Evolutionary conservation across 2,113 vertebrate species (phyloP).

Genomic region (Cyanoramphus novaezelandiae): DNA sequence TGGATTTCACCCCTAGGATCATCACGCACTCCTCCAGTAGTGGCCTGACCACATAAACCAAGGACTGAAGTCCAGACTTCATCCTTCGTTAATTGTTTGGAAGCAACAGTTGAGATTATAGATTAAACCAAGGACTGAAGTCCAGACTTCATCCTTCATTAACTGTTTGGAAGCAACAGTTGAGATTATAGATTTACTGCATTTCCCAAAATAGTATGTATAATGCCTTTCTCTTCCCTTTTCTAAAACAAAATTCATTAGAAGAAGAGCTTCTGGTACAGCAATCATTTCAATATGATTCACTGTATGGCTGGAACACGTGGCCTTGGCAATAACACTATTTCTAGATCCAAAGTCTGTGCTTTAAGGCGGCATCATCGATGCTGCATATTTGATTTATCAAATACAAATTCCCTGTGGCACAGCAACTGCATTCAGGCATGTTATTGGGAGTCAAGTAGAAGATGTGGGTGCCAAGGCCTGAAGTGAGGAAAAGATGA

Average conservation of each 20-base stretch:
- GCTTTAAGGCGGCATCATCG: not conserved
- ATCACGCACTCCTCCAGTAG: not conserved
- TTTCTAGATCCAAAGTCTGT: slow-evolving; percentile 2
- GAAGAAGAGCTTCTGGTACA: slow-evolving; percentile 47
- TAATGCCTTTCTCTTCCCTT: not conserved
- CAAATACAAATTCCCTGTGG: slow-evolving; percentile 33
- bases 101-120: not conserved
- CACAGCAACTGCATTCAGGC: not conserved
- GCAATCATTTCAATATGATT: slow-evolving; percentile 20
- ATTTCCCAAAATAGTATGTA: not conserved
- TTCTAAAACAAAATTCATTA: not conserved
- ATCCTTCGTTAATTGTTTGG: not conserved
- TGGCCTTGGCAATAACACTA: not conserved
- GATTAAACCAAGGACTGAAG: not conserved
- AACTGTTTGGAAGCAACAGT: not conserved
- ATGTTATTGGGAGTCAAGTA: not conserved
- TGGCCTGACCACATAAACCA: not conserved
- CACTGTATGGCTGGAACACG: slow-evolving; percentile 32
- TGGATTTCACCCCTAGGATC: not conserved
- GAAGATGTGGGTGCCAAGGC: not conserved
- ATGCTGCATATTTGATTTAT: slow-evolving; percentile 1
- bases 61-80: not conserved
- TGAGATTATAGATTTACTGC: not conserved
- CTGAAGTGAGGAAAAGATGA: slow-evolving; percentile 48
- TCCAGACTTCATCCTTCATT: not conserved